phyloP scores from a whole-genome alignment of 2,797 vertebrate species.

The Oreonectes daqikongensis region DNA sequence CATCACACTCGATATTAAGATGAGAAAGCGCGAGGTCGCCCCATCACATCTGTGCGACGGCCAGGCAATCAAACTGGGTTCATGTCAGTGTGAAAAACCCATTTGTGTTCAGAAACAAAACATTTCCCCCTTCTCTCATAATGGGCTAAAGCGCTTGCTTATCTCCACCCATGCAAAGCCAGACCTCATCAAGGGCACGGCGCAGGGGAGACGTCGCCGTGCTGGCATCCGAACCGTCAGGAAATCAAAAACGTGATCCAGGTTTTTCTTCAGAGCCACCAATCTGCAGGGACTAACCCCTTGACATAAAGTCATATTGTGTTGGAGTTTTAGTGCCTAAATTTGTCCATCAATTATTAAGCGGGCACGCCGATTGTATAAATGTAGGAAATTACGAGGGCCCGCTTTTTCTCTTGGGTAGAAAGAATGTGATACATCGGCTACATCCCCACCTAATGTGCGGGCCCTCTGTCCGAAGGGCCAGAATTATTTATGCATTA shows the following conservation, averaged over 20 bases:
- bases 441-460: slow-evolving; percentile 87
- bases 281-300: slow-evolving; percentile 98
- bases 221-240: slow-evolving; percentile 75
- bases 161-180: slow-evolving; percentile 86
- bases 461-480: slow-evolving; percentile 84
- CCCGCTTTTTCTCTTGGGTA: slow-evolving; percentile 99
- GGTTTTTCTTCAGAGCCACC: slow-evolving; percentile 82
- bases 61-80: slow-evolving; percentile 72
- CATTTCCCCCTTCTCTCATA: slow-evolving; percentile 79
- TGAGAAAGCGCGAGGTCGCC: slow-evolving; percentile 80
- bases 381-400: slow-evolving; percentile 99
- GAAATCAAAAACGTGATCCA: slow-evolving; percentile 38
- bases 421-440: slow-evolving; percentile 98
- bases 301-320: slow-evolving; percentile 99
- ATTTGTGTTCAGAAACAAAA: slow-evolving; percentile 89
- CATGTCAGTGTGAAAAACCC: slow-evolving; percentile 80
- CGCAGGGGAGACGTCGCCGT: slow-evolving; percentile 71
- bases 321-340: slow-evolving; percentile 98
- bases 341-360: slow-evolving; percentile 99
- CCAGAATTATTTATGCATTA: slow-evolving; percentile 99
- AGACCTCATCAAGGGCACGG: slow-evolving; percentile 83
- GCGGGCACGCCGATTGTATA: slow-evolving; percentile 92
- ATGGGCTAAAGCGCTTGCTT: slow-evolving; percentile 78
- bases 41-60: slow-evolving; percentile 71
- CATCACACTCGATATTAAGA: slow-evolving; percentile 72